phyloP scores from a whole-genome alignment of 2,888 invertebrate genomes.

The Euzetes globulus region DNA sequence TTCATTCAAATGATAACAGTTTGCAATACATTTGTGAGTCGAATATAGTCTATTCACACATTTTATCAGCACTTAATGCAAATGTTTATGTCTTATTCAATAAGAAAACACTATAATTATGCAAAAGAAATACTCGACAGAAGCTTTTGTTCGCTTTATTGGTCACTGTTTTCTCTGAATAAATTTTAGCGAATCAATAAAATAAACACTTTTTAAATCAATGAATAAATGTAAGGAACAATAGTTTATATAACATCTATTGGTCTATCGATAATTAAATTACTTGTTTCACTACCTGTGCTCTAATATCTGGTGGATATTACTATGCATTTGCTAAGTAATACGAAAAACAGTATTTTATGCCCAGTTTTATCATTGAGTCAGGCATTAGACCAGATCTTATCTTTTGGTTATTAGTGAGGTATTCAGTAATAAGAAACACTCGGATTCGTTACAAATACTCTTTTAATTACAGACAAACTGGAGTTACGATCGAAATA shows the following conservation, averaged over 20 bases:
- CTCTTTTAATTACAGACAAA: slow-evolving; percentile 2
- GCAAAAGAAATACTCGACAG: background rate
- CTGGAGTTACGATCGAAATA: background rate
- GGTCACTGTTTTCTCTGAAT: background rate
- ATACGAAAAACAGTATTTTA: background rate
- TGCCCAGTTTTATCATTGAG: background rate
- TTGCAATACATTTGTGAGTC: no score
- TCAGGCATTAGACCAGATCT: background rate
- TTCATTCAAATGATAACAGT: background rate
- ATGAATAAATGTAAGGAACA: background rate
- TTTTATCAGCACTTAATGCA: background rate
- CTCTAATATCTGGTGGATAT: background rate
- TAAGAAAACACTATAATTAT: background rate
- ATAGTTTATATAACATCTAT: background rate
- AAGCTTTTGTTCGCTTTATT: background rate
- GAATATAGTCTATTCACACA: background rate
- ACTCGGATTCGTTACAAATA: background rate
- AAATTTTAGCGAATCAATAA: background rate
- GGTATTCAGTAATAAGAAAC: background rate
- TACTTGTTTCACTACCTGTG: background rate
- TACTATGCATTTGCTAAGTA: background rate
- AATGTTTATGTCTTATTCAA: background rate
- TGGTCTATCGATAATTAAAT: background rate
- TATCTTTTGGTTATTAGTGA: background rate
- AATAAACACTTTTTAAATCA: background rate